Conservation (phyloP, 1,140 invertebrate species). For the Drosophila subpulchrella region DNA sequence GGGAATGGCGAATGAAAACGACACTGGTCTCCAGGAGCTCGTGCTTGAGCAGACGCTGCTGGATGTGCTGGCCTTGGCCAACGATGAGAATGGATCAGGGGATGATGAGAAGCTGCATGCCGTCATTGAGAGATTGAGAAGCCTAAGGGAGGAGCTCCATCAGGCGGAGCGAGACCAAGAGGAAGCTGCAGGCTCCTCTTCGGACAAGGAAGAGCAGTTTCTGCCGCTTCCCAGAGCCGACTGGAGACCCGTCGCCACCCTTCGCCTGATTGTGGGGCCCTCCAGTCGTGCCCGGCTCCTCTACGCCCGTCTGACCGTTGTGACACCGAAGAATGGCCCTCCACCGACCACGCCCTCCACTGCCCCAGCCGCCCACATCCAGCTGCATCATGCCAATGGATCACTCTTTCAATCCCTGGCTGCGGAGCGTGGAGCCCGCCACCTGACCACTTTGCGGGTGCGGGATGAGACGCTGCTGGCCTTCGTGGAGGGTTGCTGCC, state of each 20-base stretch:
- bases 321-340: neutral
- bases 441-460: slow-evolving; percentile 58
- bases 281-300: slow-evolving; percentile 20
- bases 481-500: slow-evolving; percentile 70
- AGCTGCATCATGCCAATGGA: slow-evolving; percentile 65
- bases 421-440: slow-evolving; percentile 50
- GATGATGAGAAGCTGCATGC: slow-evolving; percentile 44
- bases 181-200: neutral
- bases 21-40: neutral
- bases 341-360: slow-evolving; percentile 46
- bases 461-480: slow-evolving; percentile 72
- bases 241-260: slow-evolving; percentile 42
- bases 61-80: slow-evolving; percentile 62
- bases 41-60: slow-evolving; percentile 42
- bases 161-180: neutral
- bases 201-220: slow-evolving; percentile 1
- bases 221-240: neutral
- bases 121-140: slow-evolving; percentile 60
- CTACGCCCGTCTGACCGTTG: slow-evolving; percentile 56
- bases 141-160: slow-evolving; percentile 41
- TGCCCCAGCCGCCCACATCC: slow-evolving; percentile 54
- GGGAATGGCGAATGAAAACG: neutral
- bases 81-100: slow-evolving; percentile 14
- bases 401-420: slow-evolving; percentile 67
- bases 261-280: slow-evolving; percentile 53